Conservation (phyloP, 2,888 invertebrate species). For the Auanema sp. region DNA sequence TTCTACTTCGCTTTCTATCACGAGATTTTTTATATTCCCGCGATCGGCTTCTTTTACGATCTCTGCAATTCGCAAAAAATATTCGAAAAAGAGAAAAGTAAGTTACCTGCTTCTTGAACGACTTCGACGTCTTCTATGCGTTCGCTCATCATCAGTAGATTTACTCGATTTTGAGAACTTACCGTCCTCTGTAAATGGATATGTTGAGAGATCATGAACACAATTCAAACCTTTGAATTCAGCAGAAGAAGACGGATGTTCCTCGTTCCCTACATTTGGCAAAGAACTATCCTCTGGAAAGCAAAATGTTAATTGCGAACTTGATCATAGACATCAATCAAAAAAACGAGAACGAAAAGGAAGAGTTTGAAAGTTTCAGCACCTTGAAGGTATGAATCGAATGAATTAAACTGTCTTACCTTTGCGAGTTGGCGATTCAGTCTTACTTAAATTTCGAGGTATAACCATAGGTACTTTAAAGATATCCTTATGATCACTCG, state of each 20-base stretch:
- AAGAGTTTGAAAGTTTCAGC: too few relatives aligned
- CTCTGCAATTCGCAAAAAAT: not conserved
- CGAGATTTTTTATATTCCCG: slow-evolving; percentile 1
- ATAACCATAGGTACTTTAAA: slow-evolving; percentile 44
- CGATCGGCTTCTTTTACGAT: slow-evolving; percentile 15
- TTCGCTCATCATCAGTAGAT: slow-evolving; percentile 3
- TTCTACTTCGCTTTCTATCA: slow-evolving; percentile 11
- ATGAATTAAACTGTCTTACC: slow-evolving; percentile 8
- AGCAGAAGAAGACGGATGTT: not conserved
- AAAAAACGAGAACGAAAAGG: too few relatives aligned
- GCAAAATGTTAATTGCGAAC: too few relatives aligned
- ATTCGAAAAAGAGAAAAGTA: not conserved
- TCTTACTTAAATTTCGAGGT: slow-evolving; percentile 38
- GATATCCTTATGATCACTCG: slow-evolving; percentile 11
- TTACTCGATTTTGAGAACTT: not conserved
- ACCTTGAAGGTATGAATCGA: too few relatives aligned
- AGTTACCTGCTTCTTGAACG: not conserved
- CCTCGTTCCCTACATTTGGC: too few relatives aligned
- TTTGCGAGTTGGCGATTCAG: not conserved
- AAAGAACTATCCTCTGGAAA: too few relatives aligned
- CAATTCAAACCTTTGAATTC: not conserved
- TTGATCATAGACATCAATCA: too few relatives aligned
- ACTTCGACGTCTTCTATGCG: slow-evolving; percentile 6
- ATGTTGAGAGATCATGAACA: not conserved
- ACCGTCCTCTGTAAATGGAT: not conserved